phyloP scores from a whole-genome alignment of 1,140 invertebrate species.

The Ephestia elutella region DNA sequence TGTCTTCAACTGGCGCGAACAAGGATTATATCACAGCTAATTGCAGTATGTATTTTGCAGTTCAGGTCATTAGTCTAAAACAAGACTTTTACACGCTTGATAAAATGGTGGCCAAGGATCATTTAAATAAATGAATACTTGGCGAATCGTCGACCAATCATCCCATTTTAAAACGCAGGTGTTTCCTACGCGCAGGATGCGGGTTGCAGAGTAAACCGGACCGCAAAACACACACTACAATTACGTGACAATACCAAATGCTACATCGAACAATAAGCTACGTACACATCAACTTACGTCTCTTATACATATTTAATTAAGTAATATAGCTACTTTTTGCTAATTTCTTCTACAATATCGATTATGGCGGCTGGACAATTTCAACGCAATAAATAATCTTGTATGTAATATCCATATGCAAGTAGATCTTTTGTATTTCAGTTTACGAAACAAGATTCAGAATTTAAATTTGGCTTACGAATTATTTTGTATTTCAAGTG shows the following conservation, averaged over 20 bases:
- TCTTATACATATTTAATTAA: background rate
- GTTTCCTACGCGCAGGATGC: background rate
- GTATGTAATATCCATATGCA: too few relatives aligned
- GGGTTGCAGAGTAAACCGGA: background rate
- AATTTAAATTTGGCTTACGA: too few relatives aligned
- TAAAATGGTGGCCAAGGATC: background rate
- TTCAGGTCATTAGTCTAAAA: too few relatives aligned
- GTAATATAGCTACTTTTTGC: background rate
- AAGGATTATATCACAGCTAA: slow-evolving; percentile 11
- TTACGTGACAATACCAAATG: background rate
- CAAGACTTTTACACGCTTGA: too few relatives aligned
- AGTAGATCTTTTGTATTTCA: too few relatives aligned
- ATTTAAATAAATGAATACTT: background rate
- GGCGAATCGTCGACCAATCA: background rate
- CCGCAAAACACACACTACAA: background rate
- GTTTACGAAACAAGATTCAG: too few relatives aligned
- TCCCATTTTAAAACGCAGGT: background rate
- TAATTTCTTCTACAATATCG: background rate
- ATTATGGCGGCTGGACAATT: background rate
- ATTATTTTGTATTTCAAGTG: background rate
- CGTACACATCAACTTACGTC: background rate
- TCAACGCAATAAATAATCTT: too few relatives aligned
- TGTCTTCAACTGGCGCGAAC: slow-evolving; percentile 34
- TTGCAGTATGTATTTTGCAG: background rate
- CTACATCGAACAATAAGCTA: slow-evolving; percentile 1